These are phyloP conservation scores for Ferrisia virgata DNA, from an alignment of 2,888 invertebrate genomes.

Conservation along the genomic window DNA sequence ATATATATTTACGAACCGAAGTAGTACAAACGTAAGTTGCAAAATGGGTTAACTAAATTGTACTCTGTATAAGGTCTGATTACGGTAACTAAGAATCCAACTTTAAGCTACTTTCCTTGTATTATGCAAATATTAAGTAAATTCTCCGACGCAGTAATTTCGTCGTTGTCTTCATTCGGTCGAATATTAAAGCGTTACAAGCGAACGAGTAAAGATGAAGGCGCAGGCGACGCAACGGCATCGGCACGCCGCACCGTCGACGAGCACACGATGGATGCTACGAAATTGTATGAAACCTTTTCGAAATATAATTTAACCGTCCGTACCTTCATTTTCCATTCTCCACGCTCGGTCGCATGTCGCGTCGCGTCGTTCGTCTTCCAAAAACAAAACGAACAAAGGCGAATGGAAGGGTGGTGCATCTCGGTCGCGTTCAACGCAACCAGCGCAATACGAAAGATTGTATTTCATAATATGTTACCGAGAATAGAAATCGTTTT, in stretches of 20 bases:
- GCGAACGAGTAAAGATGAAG: background rate
- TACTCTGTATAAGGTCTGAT: background rate
- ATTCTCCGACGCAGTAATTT: constrained; percentile 14
- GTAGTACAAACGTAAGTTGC: background rate
- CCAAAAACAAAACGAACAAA: too few relatives aligned
- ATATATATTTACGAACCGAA: too few relatives aligned
- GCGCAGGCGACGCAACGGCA: background rate
- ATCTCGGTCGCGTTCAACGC: too few relatives aligned
- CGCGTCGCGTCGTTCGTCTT: too few relatives aligned
- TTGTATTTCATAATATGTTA: constrained; percentile 8
- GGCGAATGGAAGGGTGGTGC: too few relatives aligned
- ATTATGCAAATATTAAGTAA: constrained; percentile 20
- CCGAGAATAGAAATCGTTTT: background rate
- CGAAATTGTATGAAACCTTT: background rate
- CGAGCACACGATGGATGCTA: background rate
- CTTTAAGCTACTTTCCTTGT: constrained; percentile 23
- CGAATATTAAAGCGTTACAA: constrained; percentile 4
- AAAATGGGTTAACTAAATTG: background rate
- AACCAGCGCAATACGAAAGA: background rate
- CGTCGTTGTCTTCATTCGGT: background rate
- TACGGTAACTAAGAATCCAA: constrained; percentile 1
- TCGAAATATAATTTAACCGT: background rate
- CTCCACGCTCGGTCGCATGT: background rate
- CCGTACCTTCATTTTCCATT: background rate
- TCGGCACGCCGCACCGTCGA: too few relatives aligned